Conservation (phyloP, 2,888 invertebrate genomes). For the Timema podura region DNA sequence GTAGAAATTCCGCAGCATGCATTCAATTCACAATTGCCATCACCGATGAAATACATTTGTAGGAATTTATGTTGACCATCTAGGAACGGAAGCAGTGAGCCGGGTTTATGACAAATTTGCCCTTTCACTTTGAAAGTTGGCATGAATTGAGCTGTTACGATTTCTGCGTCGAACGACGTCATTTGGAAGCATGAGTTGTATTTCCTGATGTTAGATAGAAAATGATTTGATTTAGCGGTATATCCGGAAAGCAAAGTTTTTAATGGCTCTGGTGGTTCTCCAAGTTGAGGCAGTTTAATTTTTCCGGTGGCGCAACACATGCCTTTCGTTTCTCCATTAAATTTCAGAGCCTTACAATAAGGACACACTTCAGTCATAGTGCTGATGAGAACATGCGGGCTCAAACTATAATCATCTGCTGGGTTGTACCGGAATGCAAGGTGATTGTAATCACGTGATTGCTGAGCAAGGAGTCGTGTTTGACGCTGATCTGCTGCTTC, state of each 20-base stretch:
- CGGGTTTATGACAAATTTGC: not conserved
- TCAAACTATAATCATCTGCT: constrained; percentile 25
- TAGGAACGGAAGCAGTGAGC: constrained; percentile 17
- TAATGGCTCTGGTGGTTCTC: constrained; percentile 27
- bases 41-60: constrained; percentile 21
- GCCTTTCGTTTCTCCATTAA: too few species aligned
- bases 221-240: constrained; percentile 20
- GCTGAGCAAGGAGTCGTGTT: constrained; percentile 25
- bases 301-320: too few species aligned
- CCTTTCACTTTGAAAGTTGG: constrained; percentile 1
- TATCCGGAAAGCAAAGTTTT: constrained; percentile 23
- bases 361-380: constrained; percentile 19
- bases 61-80: constrained; percentile 10
- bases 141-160: constrained; percentile 9
- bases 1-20: constrained; percentile 13
- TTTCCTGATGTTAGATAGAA: constrained; percentile 13
- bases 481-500: constrained; percentile 29
- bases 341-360: constrained; percentile 19
- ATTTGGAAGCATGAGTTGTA: not conserved
- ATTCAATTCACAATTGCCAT: constrained; percentile 18
- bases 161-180: constrained; percentile 1
- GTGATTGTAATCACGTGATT: constrained; percentile 23
- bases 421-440: constrained; percentile 29
- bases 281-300: too few species aligned
- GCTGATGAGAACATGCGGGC: constrained; percentile 17